Evolutionary conservation across 2,797 vertebrate species (phyloP), one percentile per base, ranked within the genome.

Genomic region (Hemibagrus guttatus): DNA sequence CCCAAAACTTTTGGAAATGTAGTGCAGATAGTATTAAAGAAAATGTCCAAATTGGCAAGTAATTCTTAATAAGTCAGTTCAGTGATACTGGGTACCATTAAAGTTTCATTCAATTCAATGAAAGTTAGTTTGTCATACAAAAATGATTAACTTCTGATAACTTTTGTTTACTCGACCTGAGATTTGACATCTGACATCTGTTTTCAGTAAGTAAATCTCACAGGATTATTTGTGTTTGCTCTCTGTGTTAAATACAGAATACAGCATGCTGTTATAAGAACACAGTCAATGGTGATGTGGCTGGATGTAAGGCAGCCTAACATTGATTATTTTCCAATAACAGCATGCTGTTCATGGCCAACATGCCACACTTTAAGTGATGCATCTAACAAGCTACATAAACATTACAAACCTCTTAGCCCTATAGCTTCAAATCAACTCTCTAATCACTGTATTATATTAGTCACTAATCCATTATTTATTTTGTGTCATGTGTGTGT

Each of bases 401-500:
- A 31, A 21, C 0, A 82, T 31, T 66, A 52, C 2, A 66, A 66
- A 52, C 52, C 49, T 81, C n/a, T 81, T 42, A 16, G 12, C 21
- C 35, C 35, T 26, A n/a, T 42, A 63, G 12, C 23, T 46, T 79
- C 8, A 63, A 46, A 81, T 46, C 35, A 61, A 0, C n/a, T 28
- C 6, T 21, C 17, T 11, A 31, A 19, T 12, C 42, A 66, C n/a
- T 82, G 59, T 66, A 31, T 31, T 46, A 49, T 64, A 49, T 31
- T 49, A 54, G 46, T 31, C 58, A 64, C 68, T 72, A 75, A 80
- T 63, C 75, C 75, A 28, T 16, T 81, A 17, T 69, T 69, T 54
- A 49, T 26, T 88, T n/a, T 75, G 35, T 87, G 83, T 84, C 74
- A 35, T 82, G 78, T 71, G 23, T 61, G 35, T 39, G 35, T 39